phyloP scores from a whole-genome alignment of 2,888 invertebrate species.

The Pseudolycoriella hygida region DNA sequence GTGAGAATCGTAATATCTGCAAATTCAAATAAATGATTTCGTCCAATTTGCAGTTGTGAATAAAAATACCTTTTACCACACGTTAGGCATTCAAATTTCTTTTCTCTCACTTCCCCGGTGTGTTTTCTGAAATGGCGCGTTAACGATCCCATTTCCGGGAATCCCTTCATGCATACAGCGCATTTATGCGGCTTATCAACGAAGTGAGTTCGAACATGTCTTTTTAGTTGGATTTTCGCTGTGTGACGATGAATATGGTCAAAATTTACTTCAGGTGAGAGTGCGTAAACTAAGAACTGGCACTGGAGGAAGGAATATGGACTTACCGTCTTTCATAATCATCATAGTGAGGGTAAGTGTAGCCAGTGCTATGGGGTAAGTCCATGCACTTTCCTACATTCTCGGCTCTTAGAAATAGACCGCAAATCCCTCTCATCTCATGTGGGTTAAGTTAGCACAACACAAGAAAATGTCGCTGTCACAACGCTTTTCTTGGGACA shows the following conservation, averaged over 20 bases:
- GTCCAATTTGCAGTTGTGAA: background rate
- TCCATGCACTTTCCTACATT: too few species aligned
- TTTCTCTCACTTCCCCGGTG: constrained; percentile 31
- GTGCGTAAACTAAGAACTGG: too few species aligned
- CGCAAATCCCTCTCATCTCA: too few species aligned
- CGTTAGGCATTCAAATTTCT: constrained; percentile 30
- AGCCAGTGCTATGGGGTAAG: too few species aligned
- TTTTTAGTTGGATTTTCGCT: constrained; percentile 27
- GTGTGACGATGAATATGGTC: background rate
- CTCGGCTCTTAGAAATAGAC: too few species aligned
- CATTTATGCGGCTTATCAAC: constrained; percentile 33
- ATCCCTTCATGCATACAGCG: constrained; percentile 32
- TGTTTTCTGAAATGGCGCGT: constrained; percentile 34
- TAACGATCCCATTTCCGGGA: constrained; percentile 34
- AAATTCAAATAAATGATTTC: background rate
- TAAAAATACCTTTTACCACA: constrained; percentile 30
- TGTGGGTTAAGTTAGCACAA: too few species aligned
- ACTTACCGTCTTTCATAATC: too few species aligned
- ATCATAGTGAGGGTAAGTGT: too few species aligned
- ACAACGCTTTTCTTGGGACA: too few species aligned
- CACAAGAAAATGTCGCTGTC: too few species aligned
- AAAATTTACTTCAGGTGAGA: too few species aligned
- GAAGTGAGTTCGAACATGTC: constrained; percentile 37
- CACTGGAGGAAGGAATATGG: too few species aligned
- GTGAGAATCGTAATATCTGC: constrained; percentile 21